Evolutionary conservation across 2,797 vertebrate genomes (phyloP).

Genomic region (Pipistrellus pygmaeus): DNA sequence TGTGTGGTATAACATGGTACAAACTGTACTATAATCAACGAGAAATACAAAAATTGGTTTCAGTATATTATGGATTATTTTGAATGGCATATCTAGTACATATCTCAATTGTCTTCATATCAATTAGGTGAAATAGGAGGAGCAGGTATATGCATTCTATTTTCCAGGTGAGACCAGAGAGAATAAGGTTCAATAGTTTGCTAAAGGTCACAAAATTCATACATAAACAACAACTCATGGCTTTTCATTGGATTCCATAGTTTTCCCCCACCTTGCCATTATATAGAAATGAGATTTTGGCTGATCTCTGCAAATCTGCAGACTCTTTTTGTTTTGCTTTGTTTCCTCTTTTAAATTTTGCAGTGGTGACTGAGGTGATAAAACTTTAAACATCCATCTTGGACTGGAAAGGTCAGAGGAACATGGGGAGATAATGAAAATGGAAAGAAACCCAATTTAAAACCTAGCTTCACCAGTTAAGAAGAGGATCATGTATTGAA

Average conservation of each 20-base stretch:
- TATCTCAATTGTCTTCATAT: background rate
- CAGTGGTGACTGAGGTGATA: conserved; percentile 11
- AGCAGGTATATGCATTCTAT: background rate
- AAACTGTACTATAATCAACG: background rate
- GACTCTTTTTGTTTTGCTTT: conserved; percentile 8
- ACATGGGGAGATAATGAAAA: conserved; percentile 58
- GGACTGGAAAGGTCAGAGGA: background rate
- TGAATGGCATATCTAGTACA: background rate
- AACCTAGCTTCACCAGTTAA: background rate
- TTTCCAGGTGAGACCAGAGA: background rate
- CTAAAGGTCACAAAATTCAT: background rate
- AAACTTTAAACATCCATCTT: conserved; percentile 55
- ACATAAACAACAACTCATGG: background rate
- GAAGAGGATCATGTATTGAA: conserved; percentile 34
- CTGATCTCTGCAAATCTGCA: background rate
- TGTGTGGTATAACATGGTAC: background rate
- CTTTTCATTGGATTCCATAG: background rate
- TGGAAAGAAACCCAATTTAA: conserved; percentile 54
- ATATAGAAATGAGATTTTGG: background rate
- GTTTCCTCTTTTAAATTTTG: conserved; percentile 9
- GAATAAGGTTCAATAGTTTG: background rate
- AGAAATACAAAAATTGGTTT: background rate
- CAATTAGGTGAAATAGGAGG: background rate
- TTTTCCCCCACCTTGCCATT: background rate
- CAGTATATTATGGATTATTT: background rate